Conservation (phyloP, 1,140 invertebrate genomes). For the Amphibalanus amphitrite region DNA sequence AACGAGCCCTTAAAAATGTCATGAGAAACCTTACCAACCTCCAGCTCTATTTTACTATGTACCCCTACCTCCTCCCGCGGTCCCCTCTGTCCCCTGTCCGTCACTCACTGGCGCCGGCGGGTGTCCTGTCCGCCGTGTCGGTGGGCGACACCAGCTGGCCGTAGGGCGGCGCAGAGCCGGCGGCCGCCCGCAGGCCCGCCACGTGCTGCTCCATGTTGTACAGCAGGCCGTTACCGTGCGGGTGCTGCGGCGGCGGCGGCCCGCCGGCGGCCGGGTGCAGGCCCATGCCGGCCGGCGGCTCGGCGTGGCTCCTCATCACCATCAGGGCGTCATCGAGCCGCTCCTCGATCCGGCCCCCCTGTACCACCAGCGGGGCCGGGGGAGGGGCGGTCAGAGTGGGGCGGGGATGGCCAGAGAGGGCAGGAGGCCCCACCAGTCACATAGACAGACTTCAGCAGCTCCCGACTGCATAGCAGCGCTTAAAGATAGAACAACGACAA, state of each 20-base stretch:
- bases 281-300: slow-evolving; percentile 23
- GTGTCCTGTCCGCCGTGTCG: slow-evolving; percentile 21
- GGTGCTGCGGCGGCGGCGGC: not conserved
- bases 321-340: slow-evolving; percentile 84
- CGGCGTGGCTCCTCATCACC: slow-evolving; percentile 78
- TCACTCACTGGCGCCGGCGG: not conserved
- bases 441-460: too few relatives aligned
- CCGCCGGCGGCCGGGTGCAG: not conserved
- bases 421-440: too few relatives aligned
- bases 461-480: too few relatives aligned
- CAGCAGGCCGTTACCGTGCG: slow-evolving; percentile 17
- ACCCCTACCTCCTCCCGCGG: too few relatives aligned
- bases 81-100: not conserved
- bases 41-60: too few relatives aligned
- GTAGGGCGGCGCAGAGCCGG: slow-evolving; percentile 5
- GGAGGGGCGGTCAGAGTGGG: not conserved
- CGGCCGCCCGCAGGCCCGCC: not conserved
- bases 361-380: slow-evolving; percentile 17
- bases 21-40: too few relatives aligned
- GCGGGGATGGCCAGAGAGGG: not conserved
- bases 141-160: slow-evolving; percentile 13
- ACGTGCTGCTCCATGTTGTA: slow-evolving; percentile 9
- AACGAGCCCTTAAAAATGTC: too few relatives aligned
- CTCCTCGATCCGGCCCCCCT: slow-evolving; percentile 82
- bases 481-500: too few relatives aligned